Conservation (phyloP, 1,140 invertebrate species). For the Mizuhopecten yessoensis region DNA sequence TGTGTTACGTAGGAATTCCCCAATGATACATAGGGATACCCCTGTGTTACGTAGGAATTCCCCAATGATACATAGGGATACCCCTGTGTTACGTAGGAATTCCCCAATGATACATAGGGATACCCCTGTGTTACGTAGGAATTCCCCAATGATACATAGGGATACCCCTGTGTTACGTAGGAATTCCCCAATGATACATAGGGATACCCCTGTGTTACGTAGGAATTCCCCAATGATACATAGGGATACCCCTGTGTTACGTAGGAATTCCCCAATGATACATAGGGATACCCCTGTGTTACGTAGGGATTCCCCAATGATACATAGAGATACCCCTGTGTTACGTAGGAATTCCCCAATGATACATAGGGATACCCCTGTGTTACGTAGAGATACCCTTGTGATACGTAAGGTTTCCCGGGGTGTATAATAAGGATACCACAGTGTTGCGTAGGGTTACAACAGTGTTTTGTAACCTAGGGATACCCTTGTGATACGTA, state of each 20-base stretch:
- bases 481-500: background rate
- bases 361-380: background rate
- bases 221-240: background rate
- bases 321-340: background rate
- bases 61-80: background rate
- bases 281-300: background rate
- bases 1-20: background rate
- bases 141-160: background rate
- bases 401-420: too few species aligned
- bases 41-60: background rate
- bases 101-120: background rate
- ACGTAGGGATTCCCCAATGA: background rate
- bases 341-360: background rate
- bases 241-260: background rate
- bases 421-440: too few species aligned
- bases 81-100: background rate
- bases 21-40: background rate
- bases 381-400: background rate
- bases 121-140: background rate
- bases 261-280: background rate
- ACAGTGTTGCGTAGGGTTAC: background rate
- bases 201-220: background rate
- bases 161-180: background rate
- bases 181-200: background rate
- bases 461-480: background rate